A percentile compares a stretch with the other conserved stretches of the same genome.
phyloP scores from a whole-genome alignment of 1,140 invertebrate genomes.

The Cecropterus lyciades region DNA sequence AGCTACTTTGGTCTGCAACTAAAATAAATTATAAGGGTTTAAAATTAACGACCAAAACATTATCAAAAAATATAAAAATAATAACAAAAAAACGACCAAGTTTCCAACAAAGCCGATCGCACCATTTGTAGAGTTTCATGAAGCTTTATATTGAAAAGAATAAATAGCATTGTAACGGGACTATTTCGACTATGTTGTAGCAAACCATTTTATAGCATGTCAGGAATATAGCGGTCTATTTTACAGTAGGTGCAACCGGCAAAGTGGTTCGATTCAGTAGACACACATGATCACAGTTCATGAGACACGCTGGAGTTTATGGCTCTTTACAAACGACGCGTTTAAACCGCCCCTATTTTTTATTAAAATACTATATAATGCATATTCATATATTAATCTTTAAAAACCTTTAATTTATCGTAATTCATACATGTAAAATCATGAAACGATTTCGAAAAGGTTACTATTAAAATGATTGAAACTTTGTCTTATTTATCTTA shows the following conservation, averaged over 20 bases:
- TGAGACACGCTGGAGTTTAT: slow-evolving; percentile 2
- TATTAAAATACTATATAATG: too few relatives aligned
- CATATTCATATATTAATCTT: too few relatives aligned
- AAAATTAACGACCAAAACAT: too few relatives aligned
- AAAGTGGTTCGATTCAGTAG: not conserved
- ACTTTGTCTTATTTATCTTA: too few relatives aligned
- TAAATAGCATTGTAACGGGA: not conserved
- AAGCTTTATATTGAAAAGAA: too few relatives aligned
- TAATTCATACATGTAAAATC: too few relatives aligned
- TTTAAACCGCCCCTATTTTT: not conserved
- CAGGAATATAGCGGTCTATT: not conserved
- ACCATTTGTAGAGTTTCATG: not conserved
- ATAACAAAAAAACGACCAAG: slow-evolving; percentile 1
- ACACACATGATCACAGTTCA: slow-evolving; percentile 28
- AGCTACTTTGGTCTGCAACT: not conserved
- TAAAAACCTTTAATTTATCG: too few relatives aligned
- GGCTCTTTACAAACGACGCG: slow-evolving; percentile 13
- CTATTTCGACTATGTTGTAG: not conserved
- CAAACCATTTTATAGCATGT: slow-evolving; percentile 12
- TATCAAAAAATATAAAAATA: not conserved
- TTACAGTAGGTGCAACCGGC: slow-evolving; percentile 1
- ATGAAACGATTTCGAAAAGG: too few relatives aligned
- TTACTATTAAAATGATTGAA: too few relatives aligned
- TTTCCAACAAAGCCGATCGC: not conserved
- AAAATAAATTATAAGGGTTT: not conserved